Base-by-base conservation (phyloP, 2,113 vertebrate genomes). In the Podocnemis expansa region DNA sequence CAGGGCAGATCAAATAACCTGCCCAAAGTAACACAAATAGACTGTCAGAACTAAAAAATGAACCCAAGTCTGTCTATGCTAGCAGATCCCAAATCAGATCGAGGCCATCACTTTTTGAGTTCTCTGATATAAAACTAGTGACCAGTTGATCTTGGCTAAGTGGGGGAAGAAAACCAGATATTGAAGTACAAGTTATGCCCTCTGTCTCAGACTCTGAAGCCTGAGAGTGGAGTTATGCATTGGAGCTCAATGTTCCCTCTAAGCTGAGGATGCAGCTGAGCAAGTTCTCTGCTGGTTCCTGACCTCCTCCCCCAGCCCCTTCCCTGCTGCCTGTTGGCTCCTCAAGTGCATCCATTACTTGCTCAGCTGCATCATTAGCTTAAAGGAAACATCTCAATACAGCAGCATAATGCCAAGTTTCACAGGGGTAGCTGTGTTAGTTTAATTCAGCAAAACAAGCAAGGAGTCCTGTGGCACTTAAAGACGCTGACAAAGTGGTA, bases 81-180 rank as follows among this genome's bases (percentile, higher is more conserved):
- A 82, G 92, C 73, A 70, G 19, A 82, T 6, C 11, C 10, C 45
- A 43, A 80, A 41, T 29, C 80, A 75, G 78, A 78, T 67, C 82
- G 80, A 70, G 84, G 80, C 89, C 0, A 1, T 56, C 70, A 73
- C 22, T 80, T 41, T 78, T 63, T 84, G 76, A 54, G 78, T 91
- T 86, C 60, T 94, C 10, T 82, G 80, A 41, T 67, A 41, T 90
- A 0, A 3, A 80, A 80, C 45, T 87, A 12, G 0, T 0, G 78
- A 82, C 34, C 58, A 67, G 80, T 87, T 78, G 80, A 85, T 91
- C 45, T 11, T 78, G 85, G 51, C 14, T 89, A n/a, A 79, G 0
- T 19, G 63, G 78, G 87, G 80, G 56, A 91, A 94, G 55, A 84
- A 95, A 94, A 91, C 73, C 16, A 29, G 67, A 17, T 84, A 78